Percentiles rank a stretch among this genome's conserved stretches.
These are phyloP conservation scores for Lepidostoma basale DNA, from an alignment of 1,140 invertebrate species.

Conservation along the genomic window DNA sequence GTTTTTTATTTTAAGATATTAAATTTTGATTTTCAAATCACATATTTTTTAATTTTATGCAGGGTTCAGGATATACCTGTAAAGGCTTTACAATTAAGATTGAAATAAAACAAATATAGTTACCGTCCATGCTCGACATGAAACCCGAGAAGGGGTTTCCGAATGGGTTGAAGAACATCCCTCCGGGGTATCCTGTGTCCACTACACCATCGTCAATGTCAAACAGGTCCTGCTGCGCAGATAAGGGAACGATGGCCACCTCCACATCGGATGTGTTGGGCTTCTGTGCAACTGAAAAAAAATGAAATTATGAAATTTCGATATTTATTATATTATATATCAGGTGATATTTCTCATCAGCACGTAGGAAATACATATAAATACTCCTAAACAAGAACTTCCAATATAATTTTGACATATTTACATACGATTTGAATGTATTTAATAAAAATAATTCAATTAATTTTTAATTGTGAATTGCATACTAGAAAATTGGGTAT, in stretches of 20 bases:
- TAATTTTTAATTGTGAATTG: too few species aligned
- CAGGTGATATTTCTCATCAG: background rate
- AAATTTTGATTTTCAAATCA: slow-evolving; percentile 10
- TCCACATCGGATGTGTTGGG: slow-evolving; percentile 16
- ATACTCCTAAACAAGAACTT: background rate
- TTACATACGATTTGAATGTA: background rate
- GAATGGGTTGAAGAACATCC: slow-evolving; percentile 43
- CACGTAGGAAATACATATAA: background rate
- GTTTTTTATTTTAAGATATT: too few species aligned
- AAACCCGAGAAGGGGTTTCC: slow-evolving; percentile 44
- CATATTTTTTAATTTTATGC: background rate
- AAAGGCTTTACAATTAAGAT: too few species aligned
- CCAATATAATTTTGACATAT: background rate
- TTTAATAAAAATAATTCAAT: background rate
- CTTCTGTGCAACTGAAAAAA: slow-evolving; percentile 41
- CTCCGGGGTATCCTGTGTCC: slow-evolving; percentile 38
- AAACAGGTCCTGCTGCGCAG: slow-evolving; percentile 29
- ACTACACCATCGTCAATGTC: slow-evolving; percentile 38
- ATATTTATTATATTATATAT: slow-evolving; percentile 3
- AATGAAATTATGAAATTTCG: background rate
- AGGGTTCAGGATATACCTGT: too few species aligned
- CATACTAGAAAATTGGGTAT: too few species aligned
- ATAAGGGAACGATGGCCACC: slow-evolving; percentile 41
- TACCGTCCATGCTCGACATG: slow-evolving; percentile 44
- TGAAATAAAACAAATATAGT: too few species aligned